Percentiles rank a stretch among this genome's conserved stretches.
Evolutionary conservation across 2,797 vertebrate species (phyloP).

Genomic region (Paramormyrops hopkinsi): DNA sequence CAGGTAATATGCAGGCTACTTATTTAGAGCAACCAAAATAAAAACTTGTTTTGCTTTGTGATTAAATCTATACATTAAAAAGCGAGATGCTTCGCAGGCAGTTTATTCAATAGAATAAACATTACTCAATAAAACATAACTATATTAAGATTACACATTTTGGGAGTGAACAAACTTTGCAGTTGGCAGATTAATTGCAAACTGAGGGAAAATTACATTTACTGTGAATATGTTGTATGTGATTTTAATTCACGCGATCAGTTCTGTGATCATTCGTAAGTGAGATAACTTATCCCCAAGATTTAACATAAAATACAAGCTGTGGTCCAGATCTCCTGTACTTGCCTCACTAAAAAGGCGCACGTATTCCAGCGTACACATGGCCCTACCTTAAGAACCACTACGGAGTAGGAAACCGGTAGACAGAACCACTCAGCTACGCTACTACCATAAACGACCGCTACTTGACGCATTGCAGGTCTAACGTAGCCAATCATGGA

Average conservation of each 20-base stretch:
- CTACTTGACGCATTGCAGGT: constrained; percentile 73
- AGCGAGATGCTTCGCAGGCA: background rate
- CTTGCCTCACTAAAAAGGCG: background rate
- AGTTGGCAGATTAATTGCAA: background rate
- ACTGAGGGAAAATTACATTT: background rate
- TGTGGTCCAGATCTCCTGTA: background rate
- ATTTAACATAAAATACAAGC: background rate
- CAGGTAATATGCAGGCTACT: constrained; percentile 2
- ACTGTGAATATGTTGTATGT: background rate
- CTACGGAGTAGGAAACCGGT: background rate
- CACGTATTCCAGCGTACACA: background rate
- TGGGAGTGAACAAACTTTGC: background rate
- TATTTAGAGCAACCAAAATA: background rate
- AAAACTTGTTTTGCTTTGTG: background rate
- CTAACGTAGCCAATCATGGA: constrained; percentile 53
- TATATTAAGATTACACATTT: background rate
- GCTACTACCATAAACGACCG: constrained; percentile 38
- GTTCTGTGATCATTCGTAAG: constrained; percentile 27
- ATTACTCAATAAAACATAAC: background rate
- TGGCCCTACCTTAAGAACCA: background rate
- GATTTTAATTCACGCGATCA: constrained; percentile 28
- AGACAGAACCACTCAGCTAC: background rate
- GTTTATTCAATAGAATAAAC: background rate
- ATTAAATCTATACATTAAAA: background rate
- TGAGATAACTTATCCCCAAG: constrained; percentile 18